Conservation (phyloP, 2,797 vertebrate species). For the Anas bahamensis region DNA sequence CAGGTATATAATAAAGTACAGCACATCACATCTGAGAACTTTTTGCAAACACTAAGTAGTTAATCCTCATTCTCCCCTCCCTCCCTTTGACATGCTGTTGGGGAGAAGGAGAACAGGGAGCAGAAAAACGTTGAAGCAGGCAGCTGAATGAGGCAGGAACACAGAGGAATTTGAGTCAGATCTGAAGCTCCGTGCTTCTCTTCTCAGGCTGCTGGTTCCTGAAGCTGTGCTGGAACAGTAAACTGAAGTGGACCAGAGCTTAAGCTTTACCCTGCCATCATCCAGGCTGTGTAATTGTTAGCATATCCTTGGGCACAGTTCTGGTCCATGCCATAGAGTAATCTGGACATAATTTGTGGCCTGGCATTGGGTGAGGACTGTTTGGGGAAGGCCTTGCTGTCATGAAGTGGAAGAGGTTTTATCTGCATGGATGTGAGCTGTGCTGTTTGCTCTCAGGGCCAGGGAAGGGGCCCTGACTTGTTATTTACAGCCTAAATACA, state of each 20-base stretch:
- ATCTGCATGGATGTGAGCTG: neutral
- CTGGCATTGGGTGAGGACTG: neutral
- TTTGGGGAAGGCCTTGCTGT: neutral
- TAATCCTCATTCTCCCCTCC: neutral
- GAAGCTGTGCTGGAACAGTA: neutral
- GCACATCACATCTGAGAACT: neutral
- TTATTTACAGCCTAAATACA: neutral
- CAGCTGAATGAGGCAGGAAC: neutral
- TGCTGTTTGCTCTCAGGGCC: neutral
- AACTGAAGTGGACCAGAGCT: neutral
- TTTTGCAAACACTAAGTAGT: neutral
- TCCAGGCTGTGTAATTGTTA: neutral
- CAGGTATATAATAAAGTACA: rapidly evolving
- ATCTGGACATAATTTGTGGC: neutral
- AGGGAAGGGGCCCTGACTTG: neutral
- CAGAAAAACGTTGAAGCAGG: neutral
- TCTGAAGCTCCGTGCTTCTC: neutral
- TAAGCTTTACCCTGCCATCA: neutral
- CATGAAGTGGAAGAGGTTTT: neutral
- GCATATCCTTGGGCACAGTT: neutral
- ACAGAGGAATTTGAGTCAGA: neutral
- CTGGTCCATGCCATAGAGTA: neutral
- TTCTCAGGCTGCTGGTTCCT: neutral
- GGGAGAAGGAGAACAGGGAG: neutral
- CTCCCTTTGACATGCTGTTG: rapidly evolving